Evolutionary conservation across 2,888 invertebrate genomes (phyloP), one percentile per base, ranked within the genome.

Genomic region (Phania funesta): DNA sequence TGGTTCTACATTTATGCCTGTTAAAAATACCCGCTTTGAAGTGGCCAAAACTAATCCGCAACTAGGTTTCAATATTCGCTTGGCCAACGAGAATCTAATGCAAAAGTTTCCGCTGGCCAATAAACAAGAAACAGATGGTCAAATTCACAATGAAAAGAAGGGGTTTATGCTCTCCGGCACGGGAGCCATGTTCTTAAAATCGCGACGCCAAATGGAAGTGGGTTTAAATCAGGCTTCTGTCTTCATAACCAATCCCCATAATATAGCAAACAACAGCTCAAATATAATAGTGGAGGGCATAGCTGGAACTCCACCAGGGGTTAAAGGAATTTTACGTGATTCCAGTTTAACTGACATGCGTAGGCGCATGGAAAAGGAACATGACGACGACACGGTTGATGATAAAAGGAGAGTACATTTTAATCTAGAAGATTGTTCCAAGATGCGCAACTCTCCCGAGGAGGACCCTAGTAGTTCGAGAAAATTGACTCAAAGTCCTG

Each of bases 401-500:
- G 96, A 96, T 76, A 94, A 94, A 79, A 96, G 96, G 88, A 95
- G 95, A 87, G 96, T 96, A 0, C 92, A 94, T 8, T 94, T 94
- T 85, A 94, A 93, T 88, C 89, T 94, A 71, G 82, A 82, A 20
- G 90, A 89, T 9, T 87, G 87, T 7, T 76, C 84, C 8, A 86
- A 87, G 77, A 73, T 84, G 29, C 86, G 86, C 26, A 74, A 74
- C 2, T 89, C 90, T 1, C 87, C 89, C 0, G 89, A 87, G 11
- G 88, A 89, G 16, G 89, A 89, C 62, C 85, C 85, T 0, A 87
- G 86, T 29, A 87, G 86, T 20, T 87, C 87, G 0, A 85, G 85
- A 0, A 87, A 86, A 56, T 73, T 87, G 11, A 87, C 87, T 0
- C 88, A 88, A 71, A 89, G 87, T 70, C 87, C 89, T 0, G 91